Conservation (phyloP, 2,888 invertebrate species). For the Rhopalosiphum nymphaeae region DNA sequence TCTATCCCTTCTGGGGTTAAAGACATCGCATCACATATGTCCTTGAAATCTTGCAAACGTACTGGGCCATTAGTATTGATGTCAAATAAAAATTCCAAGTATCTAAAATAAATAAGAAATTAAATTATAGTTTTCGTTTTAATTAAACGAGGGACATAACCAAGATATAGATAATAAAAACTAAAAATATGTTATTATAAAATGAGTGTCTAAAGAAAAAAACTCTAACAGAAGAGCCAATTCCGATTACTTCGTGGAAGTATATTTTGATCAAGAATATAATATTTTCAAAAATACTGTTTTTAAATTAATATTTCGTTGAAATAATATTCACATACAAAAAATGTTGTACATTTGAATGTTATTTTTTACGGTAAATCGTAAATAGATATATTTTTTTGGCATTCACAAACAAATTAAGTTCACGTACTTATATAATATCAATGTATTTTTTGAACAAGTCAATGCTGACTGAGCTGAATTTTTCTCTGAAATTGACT, state of each 20-base stretch:
- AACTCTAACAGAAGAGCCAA: not conserved
- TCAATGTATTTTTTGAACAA: constrained; percentile 17
- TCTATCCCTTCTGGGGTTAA: constrained; percentile 42
- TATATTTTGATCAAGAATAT: not conserved
- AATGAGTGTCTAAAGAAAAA: not conserved
- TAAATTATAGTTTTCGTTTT: not conserved
- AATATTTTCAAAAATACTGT: not conserved
- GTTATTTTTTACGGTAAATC: not conserved
- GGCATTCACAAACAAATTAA: not conserved
- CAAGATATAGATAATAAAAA: not conserved
- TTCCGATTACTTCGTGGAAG: not conserved
- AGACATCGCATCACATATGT: constrained; percentile 44
- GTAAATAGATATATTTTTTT: not conserved
- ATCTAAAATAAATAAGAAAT: not conserved
- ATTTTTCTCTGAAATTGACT: constrained; percentile 54
- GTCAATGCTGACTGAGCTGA: constrained; percentile 51
- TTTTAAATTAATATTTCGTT: not conserved
- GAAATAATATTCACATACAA: not conserved
- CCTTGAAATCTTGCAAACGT: constrained; percentile 46
- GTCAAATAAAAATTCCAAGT: constrained; percentile 5
- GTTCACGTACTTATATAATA: constrained; percentile 28
- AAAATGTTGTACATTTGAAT: not conserved
- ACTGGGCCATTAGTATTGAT: not conserved
- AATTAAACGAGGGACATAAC: not conserved
- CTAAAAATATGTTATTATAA: not conserved